These are phyloP conservation scores for Buphagus erythrorhynchus DNA, from an alignment of 2,797 vertebrate genomes.

Conservation along the genomic window DNA sequence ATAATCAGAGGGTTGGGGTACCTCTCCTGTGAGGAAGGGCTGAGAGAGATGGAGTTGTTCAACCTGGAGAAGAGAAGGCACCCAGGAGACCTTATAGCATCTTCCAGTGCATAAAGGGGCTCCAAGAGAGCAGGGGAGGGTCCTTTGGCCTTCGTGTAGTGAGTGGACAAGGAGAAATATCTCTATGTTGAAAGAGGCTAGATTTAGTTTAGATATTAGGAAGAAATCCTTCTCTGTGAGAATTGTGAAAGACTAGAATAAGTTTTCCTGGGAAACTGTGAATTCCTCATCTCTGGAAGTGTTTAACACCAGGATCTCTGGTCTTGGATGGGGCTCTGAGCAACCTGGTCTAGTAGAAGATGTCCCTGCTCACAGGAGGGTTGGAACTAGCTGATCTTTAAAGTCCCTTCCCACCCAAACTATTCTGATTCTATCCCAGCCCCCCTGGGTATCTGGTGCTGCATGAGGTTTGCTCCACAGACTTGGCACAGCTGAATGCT, in stretches of 20 bases:
- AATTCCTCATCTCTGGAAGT: neutral
- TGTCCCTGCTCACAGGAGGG: neutral
- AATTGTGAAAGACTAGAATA: neutral
- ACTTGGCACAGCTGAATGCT: neutral
- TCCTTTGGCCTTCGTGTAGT: neutral
- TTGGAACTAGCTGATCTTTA: neutral
- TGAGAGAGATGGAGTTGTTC: neutral
- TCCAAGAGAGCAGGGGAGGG: neutral
- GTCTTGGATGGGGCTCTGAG: neutral
- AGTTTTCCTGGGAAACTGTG: neutral
- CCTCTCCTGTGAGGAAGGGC: neutral
- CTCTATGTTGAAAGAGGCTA: neutral
- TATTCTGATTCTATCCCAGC: neutral
- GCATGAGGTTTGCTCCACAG: neutral
- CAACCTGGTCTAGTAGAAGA: neutral
- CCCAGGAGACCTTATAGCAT: neutral
- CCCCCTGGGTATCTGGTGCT: neutral
- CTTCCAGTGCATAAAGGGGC: accelerated
- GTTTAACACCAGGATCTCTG: neutral
- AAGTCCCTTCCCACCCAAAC: neutral
- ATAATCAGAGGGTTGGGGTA: neutral
- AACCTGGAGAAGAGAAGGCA: neutral
- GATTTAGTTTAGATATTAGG: neutral
- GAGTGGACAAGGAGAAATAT: neutral
- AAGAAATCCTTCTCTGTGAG: neutral